phyloP scores from a whole-genome alignment of 2,113 vertebrate species.

The Gavialis gangeticus region DNA sequence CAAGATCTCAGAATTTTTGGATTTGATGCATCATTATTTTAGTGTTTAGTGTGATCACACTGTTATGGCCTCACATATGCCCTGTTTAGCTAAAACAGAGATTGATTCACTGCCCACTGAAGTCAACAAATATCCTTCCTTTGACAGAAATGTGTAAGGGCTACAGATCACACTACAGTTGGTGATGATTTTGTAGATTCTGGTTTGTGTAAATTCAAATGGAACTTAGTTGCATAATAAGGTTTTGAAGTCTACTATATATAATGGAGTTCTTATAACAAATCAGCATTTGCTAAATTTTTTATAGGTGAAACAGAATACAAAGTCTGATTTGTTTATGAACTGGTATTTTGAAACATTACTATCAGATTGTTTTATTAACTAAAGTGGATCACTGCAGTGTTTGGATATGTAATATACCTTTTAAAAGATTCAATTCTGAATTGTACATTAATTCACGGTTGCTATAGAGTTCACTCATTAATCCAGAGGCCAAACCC shows the following conservation, averaged over 20 bases:
- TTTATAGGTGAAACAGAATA: conserved; percentile 21
- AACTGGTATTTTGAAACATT: conserved; percentile 45
- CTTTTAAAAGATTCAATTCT: conserved; percentile 48
- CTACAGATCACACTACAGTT: not conserved
- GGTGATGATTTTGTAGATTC: not conserved
- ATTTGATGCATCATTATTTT: not conserved
- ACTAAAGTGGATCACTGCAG: conserved; percentile 1
- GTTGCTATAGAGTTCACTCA: conserved; percentile 45
- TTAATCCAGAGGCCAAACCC: conserved; percentile 2
- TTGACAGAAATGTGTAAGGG: not conserved
- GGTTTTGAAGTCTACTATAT: not conserved
- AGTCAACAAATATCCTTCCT: not conserved
- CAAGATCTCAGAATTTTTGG: not conserved
- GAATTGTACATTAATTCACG: not conserved
- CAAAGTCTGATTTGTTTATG: conserved; percentile 38
- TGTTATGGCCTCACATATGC: not conserved
- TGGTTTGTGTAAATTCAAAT: not conserved
- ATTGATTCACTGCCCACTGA: not conserved
- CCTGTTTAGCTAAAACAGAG: conserved; percentile 14
- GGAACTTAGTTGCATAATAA: conserved; percentile 8
- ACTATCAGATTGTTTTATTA: conserved; percentile 36
- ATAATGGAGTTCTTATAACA: not conserved
- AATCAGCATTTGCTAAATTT: conserved; percentile 29
- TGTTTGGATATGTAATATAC: conserved; percentile 46
- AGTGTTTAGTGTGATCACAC: not conserved